Conservation (phyloP, 2,113 vertebrate genomes). For the Phyllostomus discolor region DNA sequence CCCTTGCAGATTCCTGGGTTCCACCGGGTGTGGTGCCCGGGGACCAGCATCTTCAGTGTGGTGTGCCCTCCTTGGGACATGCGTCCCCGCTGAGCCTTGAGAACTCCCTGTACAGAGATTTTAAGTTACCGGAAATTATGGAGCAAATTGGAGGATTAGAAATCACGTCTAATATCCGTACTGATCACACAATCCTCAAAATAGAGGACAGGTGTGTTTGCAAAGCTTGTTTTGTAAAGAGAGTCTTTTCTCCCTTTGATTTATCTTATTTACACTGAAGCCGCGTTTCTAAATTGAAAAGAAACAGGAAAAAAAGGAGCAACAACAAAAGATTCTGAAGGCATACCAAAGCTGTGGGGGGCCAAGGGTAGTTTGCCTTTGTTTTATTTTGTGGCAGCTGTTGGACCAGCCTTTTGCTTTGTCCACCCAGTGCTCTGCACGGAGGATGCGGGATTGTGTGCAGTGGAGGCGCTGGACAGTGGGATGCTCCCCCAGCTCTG, state of each 20-base stretch:
- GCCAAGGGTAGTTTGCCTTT: not conserved
- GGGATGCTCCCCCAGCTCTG: not conserved
- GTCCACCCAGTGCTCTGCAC: not conserved
- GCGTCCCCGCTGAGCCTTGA: not conserved
- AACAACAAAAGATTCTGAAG: not conserved
- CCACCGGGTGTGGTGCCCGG: not conserved
- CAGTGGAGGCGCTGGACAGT: not conserved
- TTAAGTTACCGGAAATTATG: not conserved
- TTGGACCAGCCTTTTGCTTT: not conserved
- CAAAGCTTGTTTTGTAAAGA: constrained; percentile 64
- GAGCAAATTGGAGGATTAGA: not conserved
- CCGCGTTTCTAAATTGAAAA: constrained; percentile 40
- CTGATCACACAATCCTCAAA: not conserved
- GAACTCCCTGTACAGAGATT: not conserved
- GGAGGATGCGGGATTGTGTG: not conserved
- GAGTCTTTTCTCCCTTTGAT: constrained; percentile 37
- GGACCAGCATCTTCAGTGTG: not conserved
- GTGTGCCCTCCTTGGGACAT: not conserved
- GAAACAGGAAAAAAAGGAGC: not conserved
- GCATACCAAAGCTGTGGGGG: not conserved
- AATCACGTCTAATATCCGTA: not conserved
- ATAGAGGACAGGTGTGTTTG: constrained; percentile 57
- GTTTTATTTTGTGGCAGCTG: not conserved
- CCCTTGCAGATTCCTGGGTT: not conserved
- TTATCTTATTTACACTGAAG: constrained; percentile 35